Evolutionary conservation across 2,797 vertebrate genomes (phyloP).

Genomic region (Monodelphis domestica): DNA sequence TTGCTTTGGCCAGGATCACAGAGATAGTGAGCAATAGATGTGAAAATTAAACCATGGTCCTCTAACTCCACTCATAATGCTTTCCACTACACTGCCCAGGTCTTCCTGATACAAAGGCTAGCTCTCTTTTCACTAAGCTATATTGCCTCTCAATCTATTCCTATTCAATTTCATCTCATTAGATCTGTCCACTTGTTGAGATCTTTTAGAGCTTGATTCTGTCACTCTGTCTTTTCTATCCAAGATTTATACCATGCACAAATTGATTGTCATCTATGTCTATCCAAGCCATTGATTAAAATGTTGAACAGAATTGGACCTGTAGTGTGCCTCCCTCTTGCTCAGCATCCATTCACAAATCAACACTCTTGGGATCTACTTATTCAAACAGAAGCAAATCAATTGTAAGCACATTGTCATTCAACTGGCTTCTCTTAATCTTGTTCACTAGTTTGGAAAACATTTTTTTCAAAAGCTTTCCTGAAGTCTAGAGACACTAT

Average conservation of each 20-base stretch:
- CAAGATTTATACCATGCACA: neutral
- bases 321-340: neutral
- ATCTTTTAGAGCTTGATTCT: neutral
- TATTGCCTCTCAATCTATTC: neutral
- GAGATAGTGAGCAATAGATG: neutral
- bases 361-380: neutral
- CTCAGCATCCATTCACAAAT: neutral
- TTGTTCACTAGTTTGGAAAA: neutral
- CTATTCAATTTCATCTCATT: neutral
- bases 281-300: neutral
- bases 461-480: neutral
- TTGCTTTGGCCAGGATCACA: neutral
- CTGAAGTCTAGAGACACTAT: neutral
- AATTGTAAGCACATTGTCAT: neutral
- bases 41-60: neutral
- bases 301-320: neutral
- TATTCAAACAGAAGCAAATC: neutral
- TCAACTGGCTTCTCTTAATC: neutral
- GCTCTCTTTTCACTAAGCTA: neutral
- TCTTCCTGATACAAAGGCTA: neutral
- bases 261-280: neutral
- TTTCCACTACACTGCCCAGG: neutral
- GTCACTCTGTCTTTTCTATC: neutral
- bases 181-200: neutral
- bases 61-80: neutral